Base-by-base conservation (phyloP, 1,140 invertebrate species). In the Venturia canescens region DNA sequence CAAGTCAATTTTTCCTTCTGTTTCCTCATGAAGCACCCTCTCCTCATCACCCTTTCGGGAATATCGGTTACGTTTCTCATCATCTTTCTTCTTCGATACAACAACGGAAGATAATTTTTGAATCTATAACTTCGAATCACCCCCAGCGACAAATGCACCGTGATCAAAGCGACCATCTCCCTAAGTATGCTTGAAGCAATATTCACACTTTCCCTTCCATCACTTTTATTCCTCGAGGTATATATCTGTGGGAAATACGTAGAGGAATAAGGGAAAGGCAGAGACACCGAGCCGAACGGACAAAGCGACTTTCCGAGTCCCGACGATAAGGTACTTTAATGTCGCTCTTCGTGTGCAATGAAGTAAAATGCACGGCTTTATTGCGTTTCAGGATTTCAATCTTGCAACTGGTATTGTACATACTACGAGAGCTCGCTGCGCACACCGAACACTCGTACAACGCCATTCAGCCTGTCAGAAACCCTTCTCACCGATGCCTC, bases 351-450 rank as follows among this genome's bases (percentile, higher is more conserved):
- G 72, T 60, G 72, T 76, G 72, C 72, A 76, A 76, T 76, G 72
- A 76, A 76, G 72, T 76, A 76, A 76, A 76, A 76, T 76, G 72
- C 72, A 60, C 72, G 72, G 53, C 53, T 76, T 76, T 76, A 76
- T 76, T 76, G 72, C 72, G 72, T 76, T 76, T 38, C 72, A 27
- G 72, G 53, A 76, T 76, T 76, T 76, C 72, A 76, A 76, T 76
- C 72, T 76, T 60, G 72, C 50, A 76, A 76, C 72, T 29, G 50
- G 27, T 60, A 29, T 27, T 31, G 63, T 74, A 74, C 26, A 6
- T 29, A 74, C 13, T 48, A 48, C 21, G 71, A 34, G 21, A 34
- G 38, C 29, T 31, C 9, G 16, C 13, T 15, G 23, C 26, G n/a
- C n/a, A n/a, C n/a, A 72, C 50, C 9, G 44, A 44, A 53, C 71